These are phyloP conservation scores for Plestiodon gilberti DNA, from an alignment of 2,113 vertebrate genomes.

Conservation along the genomic window DNA sequence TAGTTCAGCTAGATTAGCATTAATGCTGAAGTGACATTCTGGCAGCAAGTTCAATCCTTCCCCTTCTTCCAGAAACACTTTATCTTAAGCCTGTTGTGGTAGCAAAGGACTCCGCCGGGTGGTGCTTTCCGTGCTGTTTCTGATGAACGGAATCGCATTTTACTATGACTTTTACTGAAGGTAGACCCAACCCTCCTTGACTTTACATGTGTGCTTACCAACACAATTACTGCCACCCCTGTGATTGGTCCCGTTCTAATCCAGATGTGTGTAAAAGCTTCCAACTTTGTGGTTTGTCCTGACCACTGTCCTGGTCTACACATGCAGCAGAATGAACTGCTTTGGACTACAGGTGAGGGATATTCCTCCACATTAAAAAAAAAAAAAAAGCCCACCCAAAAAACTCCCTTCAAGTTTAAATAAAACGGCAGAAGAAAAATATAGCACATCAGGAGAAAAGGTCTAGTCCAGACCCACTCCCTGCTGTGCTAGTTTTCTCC, in stretches of 20 bases:
- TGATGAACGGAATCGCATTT: not conserved
- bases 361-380: not conserved
- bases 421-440: not conserved
- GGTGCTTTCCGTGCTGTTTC: not conserved
- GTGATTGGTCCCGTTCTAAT: not conserved
- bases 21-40: not conserved
- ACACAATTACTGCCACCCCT: not conserved
- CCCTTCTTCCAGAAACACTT: not conserved
- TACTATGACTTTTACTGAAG: not conserved
- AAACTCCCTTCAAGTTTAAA: not conserved
- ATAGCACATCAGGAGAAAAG: not conserved
- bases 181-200: not conserved
- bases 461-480: not conserved
- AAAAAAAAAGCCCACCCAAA: not conserved
- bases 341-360: not conserved
- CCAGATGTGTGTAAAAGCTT: not conserved
- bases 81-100: not conserved
- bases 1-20: not conserved
- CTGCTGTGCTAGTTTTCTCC: not conserved
- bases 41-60: not conserved
- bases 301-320: not conserved
- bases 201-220: not conserved
- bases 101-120: not conserved
- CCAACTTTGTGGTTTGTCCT: not conserved
- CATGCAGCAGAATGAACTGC: not conserved